Base-by-base conservation (phyloP, 2,888 invertebrate species). In the Keiferia lycopersicella region DNA sequence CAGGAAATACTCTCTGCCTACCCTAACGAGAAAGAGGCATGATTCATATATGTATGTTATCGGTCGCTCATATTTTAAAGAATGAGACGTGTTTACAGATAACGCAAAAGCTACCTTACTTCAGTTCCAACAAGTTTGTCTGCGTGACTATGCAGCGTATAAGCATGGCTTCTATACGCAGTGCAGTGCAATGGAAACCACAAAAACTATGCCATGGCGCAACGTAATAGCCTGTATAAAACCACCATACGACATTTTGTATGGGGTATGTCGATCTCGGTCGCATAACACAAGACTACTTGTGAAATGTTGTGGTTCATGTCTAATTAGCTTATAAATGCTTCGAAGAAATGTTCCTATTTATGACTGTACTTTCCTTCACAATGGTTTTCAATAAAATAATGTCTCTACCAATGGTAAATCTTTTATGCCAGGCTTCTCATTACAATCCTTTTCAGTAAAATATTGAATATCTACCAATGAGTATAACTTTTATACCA, bases 251-350 rank as follows among this genome's bases (percentile, higher is more conserved):
- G 34, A 16, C 56, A 56, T 56, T 56, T 34, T 53, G 26, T 53
- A 16, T 34, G 56, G 8, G 30, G 56, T 26, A 53, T 53, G 51
- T 53, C 51, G 51, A 14, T 53, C 22, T 53, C 51, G 12, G 12
- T 4, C 22, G 26, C 53, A n/a, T 14, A 22, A 12, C 30, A 14
- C 16, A 26, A 34, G 30, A 30, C 26, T 34, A 22, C 22, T 56
- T 56, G 53, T 53, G 30, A 53, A 53, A 53, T 53, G 53, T 53
- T 22, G 22, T 53, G 26, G 22, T 30, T 53, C 20, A 51, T 51
- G 18, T 51, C 51, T 51, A 51, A 51, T 51, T 51, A 51, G 51
- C 11, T 51, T 22, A 18, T 51, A 51, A 51, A 51, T 22, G 22
- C 30, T 30, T 53, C n/a, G 30, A 30, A 53, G n/a, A 53, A n/a